These are phyloP conservation scores for Limnephilus lunatus DNA, from an alignment of 2,888 invertebrate genomes.

Conservation along the genomic window DNA sequence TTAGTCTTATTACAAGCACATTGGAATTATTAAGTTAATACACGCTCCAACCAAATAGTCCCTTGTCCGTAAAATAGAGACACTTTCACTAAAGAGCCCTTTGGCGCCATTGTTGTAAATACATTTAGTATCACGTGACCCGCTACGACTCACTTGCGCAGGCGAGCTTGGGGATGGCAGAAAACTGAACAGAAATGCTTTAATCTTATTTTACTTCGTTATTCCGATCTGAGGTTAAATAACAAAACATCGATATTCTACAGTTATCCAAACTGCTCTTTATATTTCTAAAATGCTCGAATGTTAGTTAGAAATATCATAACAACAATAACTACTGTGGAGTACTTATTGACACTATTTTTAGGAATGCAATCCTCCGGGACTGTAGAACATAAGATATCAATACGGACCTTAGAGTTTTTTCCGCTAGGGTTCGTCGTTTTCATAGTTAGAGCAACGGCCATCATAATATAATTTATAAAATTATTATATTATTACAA, in stretches of 20 bases:
- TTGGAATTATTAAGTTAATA: slow-evolving; percentile 47
- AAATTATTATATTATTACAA: no score
- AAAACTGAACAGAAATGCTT: slow-evolving; percentile 46
- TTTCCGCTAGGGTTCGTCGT: slow-evolving; percentile 68
- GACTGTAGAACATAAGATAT: slow-evolving; percentile 75
- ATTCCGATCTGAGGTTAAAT: slow-evolving; percentile 17
- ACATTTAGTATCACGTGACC: slow-evolving; percentile 77
- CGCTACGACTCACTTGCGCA: slow-evolving; percentile 73
- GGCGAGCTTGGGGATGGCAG: slow-evolving; percentile 68
- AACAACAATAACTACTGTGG: slow-evolving; percentile 57
- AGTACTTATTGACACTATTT: slow-evolving; percentile 71
- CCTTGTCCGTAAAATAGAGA: slow-evolving; percentile 67
- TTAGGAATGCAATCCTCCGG: slow-evolving; percentile 73
- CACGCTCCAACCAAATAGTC: slow-evolving; percentile 69
- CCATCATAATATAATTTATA: not conserved
- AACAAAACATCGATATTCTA: slow-evolving; percentile 34
- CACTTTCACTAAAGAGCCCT: slow-evolving; percentile 68
- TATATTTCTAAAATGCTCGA: slow-evolving; percentile 31
- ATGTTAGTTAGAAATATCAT: slow-evolving; percentile 47
- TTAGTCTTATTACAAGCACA: slow-evolving; percentile 54
- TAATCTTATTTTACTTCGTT: slow-evolving; percentile 29
- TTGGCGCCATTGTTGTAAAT: slow-evolving; percentile 79
- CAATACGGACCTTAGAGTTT: slow-evolving; percentile 74
- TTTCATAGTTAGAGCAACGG: slow-evolving; percentile 36
- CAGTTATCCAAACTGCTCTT: slow-evolving; percentile 38